A percentile compares a stretch with the other conserved stretches of the same genome.
Conservation (phyloP, 2,797 vertebrate genomes). For the Acanthopagrus latus region DNA sequence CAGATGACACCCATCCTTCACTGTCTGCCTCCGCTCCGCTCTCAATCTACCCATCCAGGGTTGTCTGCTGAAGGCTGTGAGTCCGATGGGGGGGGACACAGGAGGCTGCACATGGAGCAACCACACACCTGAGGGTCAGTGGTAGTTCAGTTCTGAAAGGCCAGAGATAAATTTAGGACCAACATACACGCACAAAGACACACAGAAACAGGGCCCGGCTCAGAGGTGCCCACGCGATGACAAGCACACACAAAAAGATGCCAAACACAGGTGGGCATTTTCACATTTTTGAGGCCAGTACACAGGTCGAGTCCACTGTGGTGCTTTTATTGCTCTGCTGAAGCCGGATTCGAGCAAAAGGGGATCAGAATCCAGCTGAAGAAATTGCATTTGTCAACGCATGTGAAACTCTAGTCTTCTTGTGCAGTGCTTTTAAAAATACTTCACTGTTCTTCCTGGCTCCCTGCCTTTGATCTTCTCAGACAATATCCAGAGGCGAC, state of each 20-base stretch:
- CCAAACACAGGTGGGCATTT: conserved; percentile 53
- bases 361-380: conserved; percentile 56
- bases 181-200: conserved; percentile 24
- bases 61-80: conserved; percentile 58
- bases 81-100: conserved; percentile 66
- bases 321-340: conserved; percentile 56
- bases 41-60: conserved; percentile 51
- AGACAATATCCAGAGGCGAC: conserved; percentile 82
- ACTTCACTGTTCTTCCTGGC: conserved; percentile 69
- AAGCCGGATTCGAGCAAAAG: conserved; percentile 62
- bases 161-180: conserved; percentile 62
- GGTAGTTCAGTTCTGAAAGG: conserved; percentile 74
- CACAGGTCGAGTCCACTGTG: conserved; percentile 41
- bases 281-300: conserved; percentile 57
- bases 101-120: conserved; percentile 64
- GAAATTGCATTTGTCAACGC: conserved; percentile 72
- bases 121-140: conserved; percentile 72
- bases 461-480: conserved; percentile 79
- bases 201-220: conserved; percentile 7
- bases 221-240: conserved; percentile 28
- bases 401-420: conserved; percentile 60
- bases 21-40: conserved; percentile 40
- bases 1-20: conserved; percentile 68
- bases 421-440: conserved; percentile 64
- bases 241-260: conserved; percentile 47